phyloP scores from a whole-genome alignment of 2,113 vertebrate species.

The Bufo gargarizans region DNA sequence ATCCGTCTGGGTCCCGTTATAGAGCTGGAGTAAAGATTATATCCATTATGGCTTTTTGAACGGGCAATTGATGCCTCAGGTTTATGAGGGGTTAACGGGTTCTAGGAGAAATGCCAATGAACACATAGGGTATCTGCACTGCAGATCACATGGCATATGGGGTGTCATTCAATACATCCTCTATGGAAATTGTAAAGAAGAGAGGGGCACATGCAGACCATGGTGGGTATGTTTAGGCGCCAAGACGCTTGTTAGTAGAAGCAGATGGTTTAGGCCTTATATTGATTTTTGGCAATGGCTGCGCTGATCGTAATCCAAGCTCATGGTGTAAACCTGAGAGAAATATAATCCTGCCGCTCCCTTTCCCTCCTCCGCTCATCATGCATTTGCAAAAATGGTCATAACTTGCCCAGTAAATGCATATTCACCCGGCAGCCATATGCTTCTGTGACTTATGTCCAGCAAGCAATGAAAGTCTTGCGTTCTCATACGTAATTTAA shows the following conservation, averaged over 20 bases:
- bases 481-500: background rate
- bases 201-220: background rate
- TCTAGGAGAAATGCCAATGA: too few species aligned
- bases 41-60: too few species aligned
- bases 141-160: background rate
- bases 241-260: background rate
- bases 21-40: too few species aligned
- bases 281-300: background rate
- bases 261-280: background rate
- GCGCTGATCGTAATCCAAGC: background rate
- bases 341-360: background rate
- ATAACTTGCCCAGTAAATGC: too few species aligned
- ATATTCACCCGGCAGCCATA: background rate
- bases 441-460: background rate
- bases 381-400: background rate
- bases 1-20: too few species aligned
- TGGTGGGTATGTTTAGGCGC: background rate
- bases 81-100: too few species aligned
- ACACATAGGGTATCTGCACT: background rate
- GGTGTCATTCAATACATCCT: background rate
- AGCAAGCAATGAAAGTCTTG: background rate
- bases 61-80: too few species aligned
- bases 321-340: conserved; percentile 9
- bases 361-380: background rate
- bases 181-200: background rate